These are phyloP conservation scores for Pyralis farinalis DNA, from an alignment of 2,888 invertebrate species.

Conservation along the genomic window DNA sequence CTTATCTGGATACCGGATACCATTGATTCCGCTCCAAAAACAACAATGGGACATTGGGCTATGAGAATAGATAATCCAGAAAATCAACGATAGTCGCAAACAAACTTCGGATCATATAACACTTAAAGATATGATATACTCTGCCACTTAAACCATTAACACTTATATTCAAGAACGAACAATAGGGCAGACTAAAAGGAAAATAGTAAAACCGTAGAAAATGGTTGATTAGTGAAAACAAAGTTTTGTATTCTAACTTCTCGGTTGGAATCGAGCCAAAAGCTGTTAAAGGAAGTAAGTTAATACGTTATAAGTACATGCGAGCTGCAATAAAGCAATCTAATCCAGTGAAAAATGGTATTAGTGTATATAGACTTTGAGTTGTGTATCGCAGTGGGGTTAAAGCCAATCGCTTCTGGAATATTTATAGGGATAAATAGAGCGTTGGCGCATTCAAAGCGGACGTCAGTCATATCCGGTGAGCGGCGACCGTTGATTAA, in stretches of 20 bases:
- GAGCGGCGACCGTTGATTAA: slow-evolving; percentile 43
- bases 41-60: no score
- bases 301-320: slow-evolving; percentile 37
- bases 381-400: slow-evolving; percentile 3
- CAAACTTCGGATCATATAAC: slow-evolving; percentile 1
- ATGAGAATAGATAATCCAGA: background rate
- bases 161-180: slow-evolving; percentile 23
- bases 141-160: slow-evolving; percentile 30
- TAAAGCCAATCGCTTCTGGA: slow-evolving; percentile 6
- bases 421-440: slow-evolving; percentile 22
- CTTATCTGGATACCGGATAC: no score
- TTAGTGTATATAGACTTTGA: slow-evolving; percentile 6
- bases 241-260: slow-evolving; percentile 40
- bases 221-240: slow-evolving; percentile 51
- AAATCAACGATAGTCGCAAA: no score
- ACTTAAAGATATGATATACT: slow-evolving; percentile 2
- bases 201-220: slow-evolving; percentile 33
- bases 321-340: slow-evolving; percentile 32
- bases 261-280: slow-evolving; percentile 43
- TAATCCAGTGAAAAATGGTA: slow-evolving; percentile 17
- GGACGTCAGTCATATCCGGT: slow-evolving; percentile 50
- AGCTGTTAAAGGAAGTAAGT: slow-evolving; percentile 39
- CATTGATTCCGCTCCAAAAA: no score
- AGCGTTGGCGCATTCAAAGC: slow-evolving; percentile 26
- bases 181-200: slow-evolving; percentile 3